Conservation (phyloP, 2,888 invertebrate species). For the Xylota segnis region DNA sequence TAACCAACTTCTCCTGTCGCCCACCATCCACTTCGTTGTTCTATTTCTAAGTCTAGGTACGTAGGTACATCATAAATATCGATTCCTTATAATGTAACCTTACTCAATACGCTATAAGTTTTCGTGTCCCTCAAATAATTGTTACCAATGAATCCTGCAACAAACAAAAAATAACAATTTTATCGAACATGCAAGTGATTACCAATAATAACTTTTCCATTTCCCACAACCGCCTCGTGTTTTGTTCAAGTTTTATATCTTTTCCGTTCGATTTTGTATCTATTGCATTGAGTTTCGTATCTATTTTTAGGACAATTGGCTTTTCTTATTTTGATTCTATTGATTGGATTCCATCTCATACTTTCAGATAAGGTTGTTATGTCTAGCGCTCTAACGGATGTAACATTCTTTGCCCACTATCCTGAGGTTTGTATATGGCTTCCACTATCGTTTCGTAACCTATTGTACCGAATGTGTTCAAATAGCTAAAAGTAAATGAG, state of each 20-base stretch:
- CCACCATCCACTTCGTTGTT: background rate
- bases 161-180: constrained; percentile 33
- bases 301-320: constrained; percentile 8
- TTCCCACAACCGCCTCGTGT: constrained; percentile 24
- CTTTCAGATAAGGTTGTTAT: constrained; percentile 85
- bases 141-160: constrained; percentile 55
- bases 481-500: constrained; percentile 82
- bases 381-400: constrained; percentile 84
- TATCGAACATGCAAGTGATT: constrained; percentile 55
- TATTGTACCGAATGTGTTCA: too few relatives aligned
- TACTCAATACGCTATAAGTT: constrained; percentile 36
- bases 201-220: constrained; percentile 27
- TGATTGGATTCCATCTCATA: constrained; percentile 46
- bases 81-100: constrained; percentile 45
- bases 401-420: constrained; percentile 84
- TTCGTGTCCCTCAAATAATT: constrained; percentile 53
- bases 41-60: background rate
- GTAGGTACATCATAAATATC: constrained; percentile 9
- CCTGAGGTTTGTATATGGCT: constrained; percentile 79
- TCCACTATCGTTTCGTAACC: too few relatives aligned
- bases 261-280: background rate
- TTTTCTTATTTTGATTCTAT: constrained; percentile 12
- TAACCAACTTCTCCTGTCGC: background rate
- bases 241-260: background rate
- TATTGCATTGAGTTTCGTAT: background rate